Evolutionary conservation across 2,113 vertebrate species (phyloP), one percentile per base, ranked within the genome.

Genomic region (Regulus satrapa): DNA sequence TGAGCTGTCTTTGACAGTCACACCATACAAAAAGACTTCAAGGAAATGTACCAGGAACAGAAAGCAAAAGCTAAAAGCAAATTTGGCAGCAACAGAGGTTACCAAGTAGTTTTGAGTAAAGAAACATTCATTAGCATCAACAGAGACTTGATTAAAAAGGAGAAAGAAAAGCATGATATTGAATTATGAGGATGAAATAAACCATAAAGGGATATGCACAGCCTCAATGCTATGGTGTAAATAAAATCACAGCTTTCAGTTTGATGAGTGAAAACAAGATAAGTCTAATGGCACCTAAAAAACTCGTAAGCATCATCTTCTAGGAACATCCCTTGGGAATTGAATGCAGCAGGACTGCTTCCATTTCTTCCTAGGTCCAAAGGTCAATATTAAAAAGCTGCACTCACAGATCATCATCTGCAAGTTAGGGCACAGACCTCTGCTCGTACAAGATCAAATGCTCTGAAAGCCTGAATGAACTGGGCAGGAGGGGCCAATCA

Each of bases 1-100:
- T 76, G 77, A 89, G 59, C 68, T 94, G 88, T 78, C 91, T 92
- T 94, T 95, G 91, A 97, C 91, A 93, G 55, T 94, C 29, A 13
- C 74, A 79, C 59, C 84, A 78, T 26, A 58, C 49, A 34, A 48
- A 79, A 85, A 83, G 67, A 89, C 72, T 82, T 94, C 49, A 24
- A 79, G 78, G 34, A 77, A 45, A 31, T 32, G n/a, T 48, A 84
- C 34, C 77, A 94, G 82, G 72, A 89, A 75, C 36, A 95, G 72
- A 95, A 88, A 52, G 48, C 54, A 92, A 74, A 96, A 94, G 94
- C 38, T 86, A 77, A 92, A 95, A 97, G 51, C 43, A 78, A 66
- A 89, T 93, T 40, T 64, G 36, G 56, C 64, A 73, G 78, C 40
- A 87, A 41, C 14, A 63, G 73, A 64, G 29, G 49, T 81, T 95